Base-by-base conservation (phyloP, 2,888 invertebrate species). In the Pyrrhosoma nymphula region DNA sequence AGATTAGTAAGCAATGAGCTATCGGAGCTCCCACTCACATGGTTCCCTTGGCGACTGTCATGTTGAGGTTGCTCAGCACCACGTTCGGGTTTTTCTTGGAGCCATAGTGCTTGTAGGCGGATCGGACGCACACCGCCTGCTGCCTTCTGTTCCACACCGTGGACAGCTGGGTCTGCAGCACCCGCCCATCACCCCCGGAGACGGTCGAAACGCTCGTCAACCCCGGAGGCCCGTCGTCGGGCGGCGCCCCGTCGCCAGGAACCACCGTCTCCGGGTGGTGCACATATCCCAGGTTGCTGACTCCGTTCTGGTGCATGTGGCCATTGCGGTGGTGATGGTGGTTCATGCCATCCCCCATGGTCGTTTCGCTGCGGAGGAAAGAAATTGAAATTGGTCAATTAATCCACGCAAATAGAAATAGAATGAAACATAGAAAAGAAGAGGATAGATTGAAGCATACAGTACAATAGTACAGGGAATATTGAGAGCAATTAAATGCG, bases 11-110 rank as follows among this genome's bases (percentile, higher is more conserved):
- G 20, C 60, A 16, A 60, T 20, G 47, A 8, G 12, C 26, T 69
- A 69, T 69, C 18, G 23, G 20, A n/a, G 95, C n/a, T n/a, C n/a
- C n/a, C 96, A 98, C 99, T 99, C 97, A 99, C 99, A 99, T 99
- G 96, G 99, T 98, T 96, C 99, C 99, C 97, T 99, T 99, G 96
- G 98, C 98, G 96, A 99, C 99, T 95, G 99, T 99, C 98, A 99
- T 99, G 97, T 98, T 98, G 96, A 99, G 98, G 97, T 99, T 98
- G 96, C 98, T 98, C 96, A 99, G 97, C 90, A 99, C 99, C 96
- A 98, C 98, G 97, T 99, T 98, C 95, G 98, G 98, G 96, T 98
- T 98, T 97, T 98, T 99, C 97, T 98, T 98, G 96, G 98, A 98
- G 96, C 99, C 99, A 97, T 99, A 99, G 96, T 98, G 98, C 97